Evolutionary conservation across 2,113 vertebrate species (phyloP).

Genomic region (Seriola dumerili): DNA sequence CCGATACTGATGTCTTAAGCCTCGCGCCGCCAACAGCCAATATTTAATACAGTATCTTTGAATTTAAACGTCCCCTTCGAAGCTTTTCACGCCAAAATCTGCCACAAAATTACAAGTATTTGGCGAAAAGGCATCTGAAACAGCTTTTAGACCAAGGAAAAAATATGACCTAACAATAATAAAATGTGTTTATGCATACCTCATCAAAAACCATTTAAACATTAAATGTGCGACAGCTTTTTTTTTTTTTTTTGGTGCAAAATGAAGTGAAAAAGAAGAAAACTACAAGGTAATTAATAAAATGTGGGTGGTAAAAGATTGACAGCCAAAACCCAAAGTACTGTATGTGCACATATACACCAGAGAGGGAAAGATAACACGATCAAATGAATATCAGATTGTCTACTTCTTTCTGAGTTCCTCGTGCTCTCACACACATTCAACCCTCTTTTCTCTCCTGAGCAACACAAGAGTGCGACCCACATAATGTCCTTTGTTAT

Average conservation of each 20-base stretch:
- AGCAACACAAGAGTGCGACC: neutral
- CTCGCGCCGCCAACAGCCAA: constrained; percentile 1
- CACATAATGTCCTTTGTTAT: constrained; percentile 39
- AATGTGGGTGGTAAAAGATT: too few species aligned
- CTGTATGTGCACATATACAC: neutral
- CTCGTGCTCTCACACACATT: neutral
- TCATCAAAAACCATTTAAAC: constrained; percentile 13
- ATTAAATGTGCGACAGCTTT: neutral
- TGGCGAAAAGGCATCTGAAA: constrained; percentile 37
- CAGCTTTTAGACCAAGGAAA: constrained; percentile 36
- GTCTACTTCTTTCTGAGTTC: neutral
- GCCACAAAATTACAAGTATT: constrained; percentile 57
- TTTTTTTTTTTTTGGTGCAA: too few species aligned
- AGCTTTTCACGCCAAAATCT: constrained; percentile 34
- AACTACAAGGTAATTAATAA: neutral
- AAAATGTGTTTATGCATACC: constrained; percentile 20
- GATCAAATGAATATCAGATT: neutral
- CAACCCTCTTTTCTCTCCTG: neutral
- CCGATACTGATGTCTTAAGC: constrained; percentile 52
- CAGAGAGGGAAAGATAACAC: neutral
- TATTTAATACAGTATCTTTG: constrained; percentile 45
- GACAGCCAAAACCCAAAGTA: neutral
- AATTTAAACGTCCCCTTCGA: constrained; percentile 34
- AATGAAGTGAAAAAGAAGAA: neutral
- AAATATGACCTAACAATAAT: constrained; percentile 41